Conservation (phyloP, 2,113 vertebrate genomes). For the Crotalus helleri region DNA sequence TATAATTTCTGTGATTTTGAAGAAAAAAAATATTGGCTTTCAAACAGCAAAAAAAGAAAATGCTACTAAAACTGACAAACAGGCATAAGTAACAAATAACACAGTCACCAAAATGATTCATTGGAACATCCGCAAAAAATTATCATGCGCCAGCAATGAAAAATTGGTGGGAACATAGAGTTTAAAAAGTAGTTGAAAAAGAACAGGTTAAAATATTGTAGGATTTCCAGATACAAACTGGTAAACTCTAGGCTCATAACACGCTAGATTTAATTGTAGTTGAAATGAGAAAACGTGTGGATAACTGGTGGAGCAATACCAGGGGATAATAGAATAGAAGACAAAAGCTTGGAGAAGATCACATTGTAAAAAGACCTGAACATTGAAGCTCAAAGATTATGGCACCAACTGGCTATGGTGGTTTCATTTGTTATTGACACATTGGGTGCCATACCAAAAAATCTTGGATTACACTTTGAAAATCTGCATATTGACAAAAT, state of each 20-base stretch:
- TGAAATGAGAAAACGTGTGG: not conserved
- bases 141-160: not conserved
- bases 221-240: not conserved
- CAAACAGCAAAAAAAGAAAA: not conserved
- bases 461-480: not conserved
- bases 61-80: not conserved
- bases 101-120: not conserved
- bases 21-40: not conserved
- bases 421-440: not conserved
- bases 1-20: not conserved
- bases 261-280: not conserved
- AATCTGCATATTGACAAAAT: not conserved
- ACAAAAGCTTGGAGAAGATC: not conserved
- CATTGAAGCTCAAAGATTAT: not conserved
- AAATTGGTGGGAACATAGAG: not conserved
- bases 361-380: not conserved
- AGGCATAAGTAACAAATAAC: not conserved
- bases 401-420: not conserved
- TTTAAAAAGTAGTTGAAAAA: not conserved
- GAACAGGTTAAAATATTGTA: not conserved
- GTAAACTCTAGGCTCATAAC: not conserved
- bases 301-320: not conserved
- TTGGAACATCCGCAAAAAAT: not conserved
- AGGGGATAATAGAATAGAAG: not conserved
- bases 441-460: not conserved